Evolutionary conservation across 2,888 invertebrate genomes (phyloP).

Genomic region (Dolomedes plantarius): DNA sequence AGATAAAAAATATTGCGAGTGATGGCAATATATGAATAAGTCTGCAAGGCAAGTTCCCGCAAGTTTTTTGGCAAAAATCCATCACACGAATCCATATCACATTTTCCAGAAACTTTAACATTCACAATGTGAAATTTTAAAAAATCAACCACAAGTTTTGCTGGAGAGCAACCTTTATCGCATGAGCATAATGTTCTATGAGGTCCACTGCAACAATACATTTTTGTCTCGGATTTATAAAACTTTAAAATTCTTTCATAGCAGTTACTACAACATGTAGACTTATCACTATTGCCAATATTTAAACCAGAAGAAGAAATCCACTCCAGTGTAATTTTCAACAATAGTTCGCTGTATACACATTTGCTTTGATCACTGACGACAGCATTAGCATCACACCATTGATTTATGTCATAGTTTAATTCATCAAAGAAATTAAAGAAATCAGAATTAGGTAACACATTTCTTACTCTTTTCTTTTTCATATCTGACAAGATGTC

Average conservation of each 20-base stretch:
- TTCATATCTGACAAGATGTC: constrained; percentile 62
- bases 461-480: neutral
- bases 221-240: neutral
- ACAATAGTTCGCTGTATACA: constrained; percentile 1
- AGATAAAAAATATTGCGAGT: constrained; percentile 41
- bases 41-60: constrained; percentile 53
- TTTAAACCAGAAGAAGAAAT: constrained; percentile 42
- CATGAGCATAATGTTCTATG: constrained; percentile 11
- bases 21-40: constrained; percentile 33
- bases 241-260: constrained; percentile 20
- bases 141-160: constrained; percentile 29
- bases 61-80: constrained; percentile 47
- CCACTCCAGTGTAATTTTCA: constrained; percentile 26
- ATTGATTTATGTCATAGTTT: neutral
- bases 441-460: neutral
- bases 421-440: neutral
- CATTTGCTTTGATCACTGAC: neutral
- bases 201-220: constrained; percentile 34
- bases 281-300: neutral
- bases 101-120: constrained; percentile 11
- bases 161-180: constrained; percentile 33
- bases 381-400: neutral
- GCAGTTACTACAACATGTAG: constrained; percentile 18
- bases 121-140: constrained; percentile 44
- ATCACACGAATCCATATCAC: constrained; percentile 25